Evolutionary conservation across 2,113 vertebrate species (phyloP).

Genomic region (Mystacornis crossleyi): DNA sequence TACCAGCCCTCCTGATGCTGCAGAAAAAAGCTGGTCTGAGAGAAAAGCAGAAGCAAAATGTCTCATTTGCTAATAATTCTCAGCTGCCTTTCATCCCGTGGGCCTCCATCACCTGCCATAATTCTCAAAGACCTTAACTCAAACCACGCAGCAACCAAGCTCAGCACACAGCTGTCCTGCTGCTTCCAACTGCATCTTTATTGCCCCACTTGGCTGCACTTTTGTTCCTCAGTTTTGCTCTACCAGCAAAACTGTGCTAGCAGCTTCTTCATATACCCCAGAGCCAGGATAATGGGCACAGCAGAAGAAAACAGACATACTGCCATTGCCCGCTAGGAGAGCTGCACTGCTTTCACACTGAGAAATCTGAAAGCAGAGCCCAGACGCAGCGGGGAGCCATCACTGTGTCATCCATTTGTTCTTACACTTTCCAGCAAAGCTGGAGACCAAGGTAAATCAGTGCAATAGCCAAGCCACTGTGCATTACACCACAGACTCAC

Average conservation of each 20-base stretch:
- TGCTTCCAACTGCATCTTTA: not conserved
- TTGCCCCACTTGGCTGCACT: not conserved
- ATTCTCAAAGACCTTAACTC: not conserved
- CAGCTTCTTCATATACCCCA: not conserved
- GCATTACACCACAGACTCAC: fast-evolving
- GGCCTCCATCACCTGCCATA: not conserved
- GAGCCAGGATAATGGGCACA: not conserved
- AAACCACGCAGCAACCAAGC: not conserved
- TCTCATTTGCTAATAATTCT: not conserved
- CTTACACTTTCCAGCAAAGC: not conserved
- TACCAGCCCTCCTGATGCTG: not conserved
- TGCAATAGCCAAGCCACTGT: not conserved
- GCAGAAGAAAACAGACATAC: not conserved
- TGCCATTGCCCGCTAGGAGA: not conserved
- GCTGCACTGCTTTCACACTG: not conserved
- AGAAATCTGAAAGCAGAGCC: not conserved
- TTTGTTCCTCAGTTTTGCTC: not conserved
- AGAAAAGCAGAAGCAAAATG: not conserved
- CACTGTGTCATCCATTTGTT: not conserved
- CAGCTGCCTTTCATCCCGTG: not conserved
- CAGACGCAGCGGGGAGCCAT: not conserved
- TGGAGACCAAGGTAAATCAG: not conserved
- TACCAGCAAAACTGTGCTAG: not conserved
- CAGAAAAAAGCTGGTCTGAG: not conserved
- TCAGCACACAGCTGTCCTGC: not conserved